A percentile compares a stretch with the other conserved stretches of the same genome.
phyloP scores from a whole-genome alignment of 23 tunicate species.

The Ciona savignyi region DNA sequence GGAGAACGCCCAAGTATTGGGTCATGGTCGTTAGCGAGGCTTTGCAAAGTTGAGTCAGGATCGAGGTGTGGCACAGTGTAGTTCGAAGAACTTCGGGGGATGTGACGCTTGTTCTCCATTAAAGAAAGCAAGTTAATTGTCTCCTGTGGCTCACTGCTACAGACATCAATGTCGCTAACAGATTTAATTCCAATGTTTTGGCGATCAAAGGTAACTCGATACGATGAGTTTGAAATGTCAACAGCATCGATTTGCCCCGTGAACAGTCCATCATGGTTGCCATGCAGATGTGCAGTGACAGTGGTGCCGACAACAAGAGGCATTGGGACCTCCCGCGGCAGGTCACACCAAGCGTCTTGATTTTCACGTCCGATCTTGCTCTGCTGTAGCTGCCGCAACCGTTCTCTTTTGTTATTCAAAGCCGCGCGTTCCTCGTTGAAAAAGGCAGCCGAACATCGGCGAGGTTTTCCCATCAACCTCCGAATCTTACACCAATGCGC shows the following conservation, averaged over 20 bases:
- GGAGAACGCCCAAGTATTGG: constrained; percentile 88
- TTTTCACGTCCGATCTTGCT: constrained; percentile 60
- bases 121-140: constrained; percentile 74
- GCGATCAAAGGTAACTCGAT: constrained; percentile 79
- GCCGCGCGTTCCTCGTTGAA: constrained; percentile 76
- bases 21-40: constrained; percentile 64
- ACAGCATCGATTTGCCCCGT: constrained; percentile 93
- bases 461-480: constrained; percentile 83
- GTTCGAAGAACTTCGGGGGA: constrained; percentile 8
- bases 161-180: constrained; percentile 77
- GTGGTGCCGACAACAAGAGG: constrained; percentile 74
- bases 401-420: constrained; percentile 41
- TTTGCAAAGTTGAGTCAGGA: constrained; percentile 45
- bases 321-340: constrained; percentile 82
- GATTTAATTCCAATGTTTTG: constrained; percentile 59
- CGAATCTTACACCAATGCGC: constrained; percentile 91
- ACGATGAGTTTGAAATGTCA: constrained; percentile 53
- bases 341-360: constrained; percentile 35
- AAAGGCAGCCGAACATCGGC: constrained; percentile 82
- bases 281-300: constrained; percentile 79
- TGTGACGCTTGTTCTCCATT: constrained; percentile 55
- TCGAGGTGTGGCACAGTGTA: constrained; percentile 27
- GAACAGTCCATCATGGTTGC: constrained; percentile 71
- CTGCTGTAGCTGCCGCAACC: constrained; percentile 64
- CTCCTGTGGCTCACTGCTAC: constrained; percentile 87